phyloP scores from a whole-genome alignment of 2,888 invertebrate genomes.

The Strigamia transsilvanica region DNA sequence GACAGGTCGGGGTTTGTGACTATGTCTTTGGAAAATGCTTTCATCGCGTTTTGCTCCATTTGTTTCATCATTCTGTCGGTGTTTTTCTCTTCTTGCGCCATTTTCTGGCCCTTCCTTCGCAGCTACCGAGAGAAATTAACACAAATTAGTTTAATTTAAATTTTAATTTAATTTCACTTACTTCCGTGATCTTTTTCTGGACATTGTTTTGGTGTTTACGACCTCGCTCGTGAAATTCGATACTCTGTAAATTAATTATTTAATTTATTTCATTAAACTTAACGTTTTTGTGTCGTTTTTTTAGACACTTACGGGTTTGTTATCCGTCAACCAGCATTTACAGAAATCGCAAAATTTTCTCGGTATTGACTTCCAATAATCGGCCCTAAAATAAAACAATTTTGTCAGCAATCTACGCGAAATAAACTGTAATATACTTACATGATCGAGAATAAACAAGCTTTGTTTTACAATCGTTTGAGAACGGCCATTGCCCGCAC shows the following conservation, averaged over 20 bases:
- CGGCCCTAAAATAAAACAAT: constrained; percentile 75
- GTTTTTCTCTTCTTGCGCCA: constrained; percentile 79
- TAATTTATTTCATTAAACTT: constrained; percentile 25
- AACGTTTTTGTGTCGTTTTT: background rate
- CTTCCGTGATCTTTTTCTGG: constrained; percentile 81
- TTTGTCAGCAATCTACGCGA: too few species aligned
- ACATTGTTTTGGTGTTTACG: constrained; percentile 92
- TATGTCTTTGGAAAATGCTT: constrained; percentile 85
- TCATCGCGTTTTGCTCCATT: constrained; percentile 91
- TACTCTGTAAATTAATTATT: constrained; percentile 72
- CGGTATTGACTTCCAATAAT: constrained; percentile 96
- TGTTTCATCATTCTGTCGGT: constrained; percentile 79
- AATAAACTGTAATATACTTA: background rate
- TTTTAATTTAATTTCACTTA: constrained; percentile 56
- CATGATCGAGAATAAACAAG: background rate
- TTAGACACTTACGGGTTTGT: constrained; percentile 77
- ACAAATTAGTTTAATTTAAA: too few species aligned
- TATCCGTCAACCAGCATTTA: constrained; percentile 98
- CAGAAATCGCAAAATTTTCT: constrained; percentile 97
- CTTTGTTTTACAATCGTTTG: background rate
- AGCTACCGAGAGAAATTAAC: constrained; percentile 63
- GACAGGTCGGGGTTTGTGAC: constrained; percentile 73
- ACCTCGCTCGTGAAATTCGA: constrained; percentile 93
- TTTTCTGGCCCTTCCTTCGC: constrained; percentile 81
- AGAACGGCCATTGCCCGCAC: too few species aligned